phyloP scores from a whole-genome alignment of 2,113 vertebrate species.

The Mesitornis unicolor region DNA sequence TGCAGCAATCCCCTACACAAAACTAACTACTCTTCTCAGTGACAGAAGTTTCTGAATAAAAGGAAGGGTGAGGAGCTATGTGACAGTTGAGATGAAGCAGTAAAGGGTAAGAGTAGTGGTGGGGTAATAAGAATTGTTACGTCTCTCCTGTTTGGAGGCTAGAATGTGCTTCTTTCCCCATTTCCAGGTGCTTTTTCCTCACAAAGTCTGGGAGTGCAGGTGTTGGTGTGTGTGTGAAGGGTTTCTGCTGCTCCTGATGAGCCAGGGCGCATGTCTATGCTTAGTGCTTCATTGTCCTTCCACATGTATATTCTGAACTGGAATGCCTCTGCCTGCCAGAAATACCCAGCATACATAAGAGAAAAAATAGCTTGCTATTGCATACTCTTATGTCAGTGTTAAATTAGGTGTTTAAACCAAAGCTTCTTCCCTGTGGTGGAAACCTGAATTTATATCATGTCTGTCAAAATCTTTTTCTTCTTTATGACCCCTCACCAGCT shows the following conservation, averaged over 20 bases:
- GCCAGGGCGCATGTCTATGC: not conserved
- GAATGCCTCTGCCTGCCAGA: accelerated
- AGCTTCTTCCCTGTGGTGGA: not conserved
- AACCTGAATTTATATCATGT: not conserved
- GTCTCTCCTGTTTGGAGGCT: not conserved
- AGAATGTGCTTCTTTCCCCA: not conserved
- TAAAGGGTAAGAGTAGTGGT: not conserved
- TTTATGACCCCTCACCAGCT: not conserved
- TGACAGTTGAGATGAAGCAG: not conserved
- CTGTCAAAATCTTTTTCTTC: not conserved
- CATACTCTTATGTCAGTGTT: accelerated
- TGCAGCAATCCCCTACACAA: not conserved
- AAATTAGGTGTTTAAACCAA: not conserved
- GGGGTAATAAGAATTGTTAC: not conserved
- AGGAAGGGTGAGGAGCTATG: not conserved
- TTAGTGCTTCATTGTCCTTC: accelerated
- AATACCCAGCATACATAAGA: not conserved
- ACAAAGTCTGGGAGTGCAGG: accelerated
- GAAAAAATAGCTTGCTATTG: not conserved
- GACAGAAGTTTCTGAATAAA: not conserved
- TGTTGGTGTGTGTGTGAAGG: not conserved
- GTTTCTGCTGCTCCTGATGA: not conserved
- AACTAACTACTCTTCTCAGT: not conserved
- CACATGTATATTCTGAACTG: not conserved
- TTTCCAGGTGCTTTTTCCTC: not conserved